Base-by-base conservation (phyloP, 2,888 invertebrate species). In the Hedya salicella region DNA sequence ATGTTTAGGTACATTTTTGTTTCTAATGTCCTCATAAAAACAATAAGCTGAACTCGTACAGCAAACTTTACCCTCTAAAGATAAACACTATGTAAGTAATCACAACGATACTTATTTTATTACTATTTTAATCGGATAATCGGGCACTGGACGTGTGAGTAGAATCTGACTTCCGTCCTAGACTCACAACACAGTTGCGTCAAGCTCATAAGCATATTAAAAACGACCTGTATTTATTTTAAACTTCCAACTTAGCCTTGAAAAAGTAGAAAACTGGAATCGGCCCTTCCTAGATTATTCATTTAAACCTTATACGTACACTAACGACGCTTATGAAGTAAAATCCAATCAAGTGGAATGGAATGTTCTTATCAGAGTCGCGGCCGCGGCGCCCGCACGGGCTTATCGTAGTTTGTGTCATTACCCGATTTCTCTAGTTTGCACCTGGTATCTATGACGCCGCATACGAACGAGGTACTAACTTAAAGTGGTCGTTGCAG, bases 341-440 rank as follows among this genome's bases (percentile, higher is more conserved):
- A 56, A 16, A 16, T 30, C 42, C 56, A 42, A 42, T 56, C 30
- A 44, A 44, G 13, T 21, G 53, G 39, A 54, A 54, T 19, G 53
- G 39, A 54, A 54, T 40, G 19, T 53, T 13, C 32, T 53, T 54
- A 54, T 54, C 53, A 39, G 39, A n/a, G 25, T 9, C 17, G 44
- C 13, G 48, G 39, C 25, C 9, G 36, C 36, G 36, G 36, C 36
- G 36, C 36, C 11, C 9, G 53, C 53, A 9, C 25, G 1, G 0
- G 25, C 6, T 54, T 21, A 54, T 39, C 40, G 52, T 17, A 16
- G 36, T 25, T 32, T 48, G 48, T 16, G 39, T 49, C 40, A 62
- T 36, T 40, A 48, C 36, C 44, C 36, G 32, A 36, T 36, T 36
- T 6, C 17, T 36, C n/a, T 4, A 25, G 36, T 36, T 36, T 36